Conservation (phyloP, 2,888 invertebrate genomes). For the Cephus runcator region DNA sequence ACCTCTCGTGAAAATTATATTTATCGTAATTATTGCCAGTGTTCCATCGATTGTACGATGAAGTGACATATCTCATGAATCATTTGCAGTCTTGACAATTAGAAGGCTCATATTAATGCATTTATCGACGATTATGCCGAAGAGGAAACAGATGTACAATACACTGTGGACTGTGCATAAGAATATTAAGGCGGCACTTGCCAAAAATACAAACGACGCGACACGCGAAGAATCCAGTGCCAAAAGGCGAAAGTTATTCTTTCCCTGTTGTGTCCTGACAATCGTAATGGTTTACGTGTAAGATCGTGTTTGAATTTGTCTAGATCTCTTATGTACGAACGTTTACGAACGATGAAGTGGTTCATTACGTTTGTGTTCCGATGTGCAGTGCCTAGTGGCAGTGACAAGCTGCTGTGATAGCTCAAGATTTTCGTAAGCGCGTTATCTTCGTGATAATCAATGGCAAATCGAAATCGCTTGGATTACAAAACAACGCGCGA, state of each 20-base stretch:
- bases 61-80: background rate
- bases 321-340: background rate
- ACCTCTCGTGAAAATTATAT: background rate
- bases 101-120: background rate
- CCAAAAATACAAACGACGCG: background rate
- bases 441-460: constrained; percentile 42
- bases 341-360: background rate
- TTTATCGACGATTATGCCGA: background rate
- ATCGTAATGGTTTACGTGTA: background rate
- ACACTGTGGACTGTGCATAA: background rate
- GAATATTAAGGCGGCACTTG: background rate
- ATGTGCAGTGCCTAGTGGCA: constrained; percentile 23
- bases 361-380: constrained; percentile 15
- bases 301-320: background rate
- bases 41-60: background rate
- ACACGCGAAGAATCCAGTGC: background rate
- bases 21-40: background rate
- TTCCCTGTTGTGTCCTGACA: background rate
- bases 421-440: constrained; percentile 21
- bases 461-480: constrained; percentile 42
- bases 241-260: background rate
- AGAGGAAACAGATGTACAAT: background rate
- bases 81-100: background rate
- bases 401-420: constrained; percentile 21
- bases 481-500: constrained; percentile 30